Conservation (phyloP, 2,113 vertebrate species). For the Promerops cafer region DNA sequence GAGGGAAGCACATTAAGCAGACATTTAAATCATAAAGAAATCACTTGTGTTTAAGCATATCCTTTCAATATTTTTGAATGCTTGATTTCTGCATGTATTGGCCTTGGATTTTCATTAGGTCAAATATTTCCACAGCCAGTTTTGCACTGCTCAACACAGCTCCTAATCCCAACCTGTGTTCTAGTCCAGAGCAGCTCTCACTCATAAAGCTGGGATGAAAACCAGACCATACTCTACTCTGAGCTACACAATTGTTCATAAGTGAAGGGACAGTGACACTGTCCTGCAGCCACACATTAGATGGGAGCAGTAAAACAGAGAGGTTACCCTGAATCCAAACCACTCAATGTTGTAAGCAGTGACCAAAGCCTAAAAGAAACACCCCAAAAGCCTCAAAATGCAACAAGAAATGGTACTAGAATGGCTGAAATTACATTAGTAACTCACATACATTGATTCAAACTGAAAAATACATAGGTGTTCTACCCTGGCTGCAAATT, state of each 20-base stretch:
- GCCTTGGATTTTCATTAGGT: neutral
- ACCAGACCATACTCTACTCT: neutral
- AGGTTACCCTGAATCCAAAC: neutral
- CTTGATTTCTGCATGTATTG: neutral
- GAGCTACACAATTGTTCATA: neutral
- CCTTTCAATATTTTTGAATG: neutral
- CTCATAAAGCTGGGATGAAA: neutral
- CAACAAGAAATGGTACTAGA: neutral
- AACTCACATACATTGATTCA: neutral
- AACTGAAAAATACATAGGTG: neutral
- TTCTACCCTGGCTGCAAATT: neutral
- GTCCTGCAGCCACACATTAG: neutral
- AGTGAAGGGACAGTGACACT: neutral
- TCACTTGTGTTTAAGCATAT: neutral
- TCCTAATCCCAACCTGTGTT: neutral
- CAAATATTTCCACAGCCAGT: neutral
- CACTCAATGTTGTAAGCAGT: neutral
- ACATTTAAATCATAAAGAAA: neutral
- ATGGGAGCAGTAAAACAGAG: neutral
- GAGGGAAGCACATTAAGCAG: neutral
- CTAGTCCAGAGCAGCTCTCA: neutral
- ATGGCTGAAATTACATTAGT: neutral
- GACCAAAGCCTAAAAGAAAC: neutral
- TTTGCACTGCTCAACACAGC: neutral
- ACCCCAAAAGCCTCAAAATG: neutral